A percentile compares a stretch with the other conserved stretches of the same genome.
These are phyloP conservation scores for Bos indicus DNA, from an alignment of 2,113 vertebrate genomes.

Conservation along the genomic window DNA sequence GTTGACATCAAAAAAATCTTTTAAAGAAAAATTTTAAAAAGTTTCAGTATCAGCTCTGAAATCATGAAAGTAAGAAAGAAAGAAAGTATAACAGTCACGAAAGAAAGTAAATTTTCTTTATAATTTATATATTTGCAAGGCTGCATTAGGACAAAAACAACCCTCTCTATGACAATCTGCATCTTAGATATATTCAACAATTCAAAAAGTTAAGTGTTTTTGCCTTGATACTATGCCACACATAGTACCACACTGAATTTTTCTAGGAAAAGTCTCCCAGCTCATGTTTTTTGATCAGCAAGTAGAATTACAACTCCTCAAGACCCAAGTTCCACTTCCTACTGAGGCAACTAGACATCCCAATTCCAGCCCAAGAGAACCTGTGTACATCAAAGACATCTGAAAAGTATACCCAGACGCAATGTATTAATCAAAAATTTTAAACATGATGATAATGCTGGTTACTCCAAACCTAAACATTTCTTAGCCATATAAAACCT, in stretches of 20 bases:
- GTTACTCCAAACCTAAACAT: neutral
- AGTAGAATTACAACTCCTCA: neutral
- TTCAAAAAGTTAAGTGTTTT: neutral
- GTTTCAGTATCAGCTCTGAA: neutral
- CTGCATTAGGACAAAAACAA: neutral
- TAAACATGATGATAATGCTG: neutral
- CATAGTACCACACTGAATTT: neutral
- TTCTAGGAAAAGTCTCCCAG: neutral
- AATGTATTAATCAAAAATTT: neutral
- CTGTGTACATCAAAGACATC: neutral
- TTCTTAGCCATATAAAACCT: neutral
- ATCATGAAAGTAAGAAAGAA: neutral
- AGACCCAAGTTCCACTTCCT: conserved; percentile 25
- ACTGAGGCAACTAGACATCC: neutral
- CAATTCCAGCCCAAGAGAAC: neutral
- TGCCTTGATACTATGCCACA: neutral
- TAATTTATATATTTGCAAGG: conserved; percentile 4
- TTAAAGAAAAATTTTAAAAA: neutral
- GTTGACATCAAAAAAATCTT: neutral
- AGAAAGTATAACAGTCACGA: neutral
- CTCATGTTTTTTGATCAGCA: neutral
- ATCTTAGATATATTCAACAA: neutral
- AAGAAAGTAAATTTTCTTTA: neutral
- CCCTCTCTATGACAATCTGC: neutral
- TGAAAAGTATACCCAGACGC: neutral